Base-by-base conservation (phyloP, 2,797 vertebrate species). In the Eospalax fontanierii region DNA sequence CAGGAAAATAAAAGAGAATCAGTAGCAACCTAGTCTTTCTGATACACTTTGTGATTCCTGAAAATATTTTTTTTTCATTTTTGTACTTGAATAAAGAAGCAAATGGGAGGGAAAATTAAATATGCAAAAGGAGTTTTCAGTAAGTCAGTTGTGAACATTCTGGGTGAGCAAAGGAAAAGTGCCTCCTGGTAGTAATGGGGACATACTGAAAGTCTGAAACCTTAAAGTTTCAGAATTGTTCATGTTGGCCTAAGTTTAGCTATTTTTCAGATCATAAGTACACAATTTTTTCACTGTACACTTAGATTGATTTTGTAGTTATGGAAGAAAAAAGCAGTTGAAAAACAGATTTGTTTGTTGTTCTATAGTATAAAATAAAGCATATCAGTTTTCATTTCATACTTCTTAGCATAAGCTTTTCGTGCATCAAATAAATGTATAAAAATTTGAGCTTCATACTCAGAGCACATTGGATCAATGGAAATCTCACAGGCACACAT, bases 381-480 rank as follows among this genome's bases (percentile, higher is more conserved):
- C 0, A 1, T 50, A 40, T 91, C 1, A 15, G 43, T 57, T 94
- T 95, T 94, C 33, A 90, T 93, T 85, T 78, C 81, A 79, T 70
- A 82, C 4, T 24, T 86, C 3, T 89, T 66, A 87, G 66, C 89
- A 46, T 57, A 84, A 89, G 50, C 26, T 19, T 10, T 57, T 80
- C 89, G 80, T 80, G 18, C 12, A 26, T 91, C 61, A 87, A 80
- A 84, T 96, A 30, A 33, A 61, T 38, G 93, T 84, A 57, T 93
- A 63, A 92, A 68, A 87, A 92, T 85, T 59, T 84, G 12, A 19
- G 50, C 61, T 90, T 93, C 1, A 6, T 40, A 73, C 22, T 85
- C 63, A 85, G 1, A 63, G 59, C 35, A 66, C 43, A 50, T 1
- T 74, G 68, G 6, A 63, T 84, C 30, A 10, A n/a, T 28, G 50